Evolutionary conservation across 2,888 invertebrate species (phyloP), one percentile per base, ranked within the genome.

Genomic region (Apoda limacodes): DNA sequence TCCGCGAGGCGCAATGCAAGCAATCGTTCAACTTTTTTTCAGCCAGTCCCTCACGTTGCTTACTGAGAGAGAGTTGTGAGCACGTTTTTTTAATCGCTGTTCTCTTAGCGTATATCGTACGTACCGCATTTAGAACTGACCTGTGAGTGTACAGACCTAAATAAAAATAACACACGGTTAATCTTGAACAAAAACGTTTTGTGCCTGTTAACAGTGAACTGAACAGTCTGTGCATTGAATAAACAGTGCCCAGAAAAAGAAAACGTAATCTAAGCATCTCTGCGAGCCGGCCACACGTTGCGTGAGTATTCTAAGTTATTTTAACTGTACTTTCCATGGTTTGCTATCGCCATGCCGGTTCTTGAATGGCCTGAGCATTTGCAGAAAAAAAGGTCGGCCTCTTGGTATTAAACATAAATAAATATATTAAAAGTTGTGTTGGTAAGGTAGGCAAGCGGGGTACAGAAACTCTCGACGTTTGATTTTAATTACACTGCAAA

Each of bases 261-360:
- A 39, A 46, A 50, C 47, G 56, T 17, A 43, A 42, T 57, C 60
- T 58, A 58, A 58, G 48, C 56, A 56, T 55, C 58, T 50, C 46
- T 40, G 42, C 7, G 17, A 47, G 52, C 55, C 59, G 57, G 55
- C 54, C 45, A 37, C 17, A 37, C 33, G 46, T 50, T 49, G 60
- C 59, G 75, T 75, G 62, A 74, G 74, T 74, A 71, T 63, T 60
- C 56, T 59, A 52, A 60, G 64, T 59, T 60, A 62, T 63, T 65
- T 62, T 74, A 74, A 72, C 74, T 69, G 75, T 75, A 69, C 67
- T 64, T 67, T 64, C 61, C 59, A 63, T 63, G 58, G 56, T 58
- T 55, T 57, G 55, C 50, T 35, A 48, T 55, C 57, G 55, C 50
- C 35, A 48, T 52, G 55, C 50, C 57, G 54, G 53, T 55, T 57